These are phyloP conservation scores for Triplophysa siluroides DNA, from an alignment of 2,113 vertebrate genomes.

Conservation along the genomic window DNA sequence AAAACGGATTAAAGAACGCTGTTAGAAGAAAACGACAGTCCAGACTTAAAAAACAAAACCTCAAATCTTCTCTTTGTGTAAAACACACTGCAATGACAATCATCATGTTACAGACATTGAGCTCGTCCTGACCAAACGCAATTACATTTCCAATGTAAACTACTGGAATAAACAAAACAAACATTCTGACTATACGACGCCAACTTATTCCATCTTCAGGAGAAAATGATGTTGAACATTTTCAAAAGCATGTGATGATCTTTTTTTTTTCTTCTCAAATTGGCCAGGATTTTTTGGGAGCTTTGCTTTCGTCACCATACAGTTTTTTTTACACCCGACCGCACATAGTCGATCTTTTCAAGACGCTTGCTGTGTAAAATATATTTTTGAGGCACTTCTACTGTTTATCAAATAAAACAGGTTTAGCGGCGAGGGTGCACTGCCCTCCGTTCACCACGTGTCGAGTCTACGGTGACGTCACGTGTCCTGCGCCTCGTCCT, in stretches of 20 bases:
- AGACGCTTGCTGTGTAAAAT: constrained; percentile 64
- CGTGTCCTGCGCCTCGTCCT: constrained; percentile 53
- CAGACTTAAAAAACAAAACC: not conserved
- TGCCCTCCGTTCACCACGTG: constrained; percentile 69
- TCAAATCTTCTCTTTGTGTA: not conserved
- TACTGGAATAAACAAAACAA: constrained; percentile 52
- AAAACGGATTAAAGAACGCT: not conserved
- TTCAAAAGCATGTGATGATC: not conserved
- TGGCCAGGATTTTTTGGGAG: not conserved
- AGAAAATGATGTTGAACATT: not conserved
- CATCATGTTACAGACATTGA: constrained; percentile 42
- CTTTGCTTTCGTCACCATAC: constrained; percentile 31
- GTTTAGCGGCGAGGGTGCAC: constrained; percentile 70
- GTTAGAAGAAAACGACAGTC: not conserved
- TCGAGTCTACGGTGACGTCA: constrained; percentile 50
- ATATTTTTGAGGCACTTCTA: constrained; percentile 78
- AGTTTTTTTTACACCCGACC: constrained; percentile 18
- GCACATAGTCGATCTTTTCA: constrained; percentile 42
- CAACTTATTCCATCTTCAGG: constrained; percentile 29
- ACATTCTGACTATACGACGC: constrained; percentile 67
- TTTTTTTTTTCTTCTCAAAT: constrained; percentile 6
- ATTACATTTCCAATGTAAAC: constrained; percentile 67
- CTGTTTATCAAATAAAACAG: constrained; percentile 76
- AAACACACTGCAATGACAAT: constrained; percentile 56
- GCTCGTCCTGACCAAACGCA: constrained; percentile 1